Conservation (phyloP, 2,797 vertebrate genomes). For the Sebastiscus tertius region DNA sequence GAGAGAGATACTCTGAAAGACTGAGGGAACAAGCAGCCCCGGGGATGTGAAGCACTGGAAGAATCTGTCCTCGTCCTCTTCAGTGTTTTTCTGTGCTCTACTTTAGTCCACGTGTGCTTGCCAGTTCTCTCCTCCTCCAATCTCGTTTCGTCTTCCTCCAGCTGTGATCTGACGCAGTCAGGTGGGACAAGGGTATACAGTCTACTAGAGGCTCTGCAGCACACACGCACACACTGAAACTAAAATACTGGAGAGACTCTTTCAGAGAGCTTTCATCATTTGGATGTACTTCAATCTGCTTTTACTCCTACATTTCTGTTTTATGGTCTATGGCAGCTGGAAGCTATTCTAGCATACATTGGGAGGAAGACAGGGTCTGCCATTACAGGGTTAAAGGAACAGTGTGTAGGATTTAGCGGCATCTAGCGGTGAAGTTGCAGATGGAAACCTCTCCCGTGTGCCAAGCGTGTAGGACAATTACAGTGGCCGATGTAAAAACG, state of each 20-base stretch:
- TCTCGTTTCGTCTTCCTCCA: background rate
- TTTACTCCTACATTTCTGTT: background rate
- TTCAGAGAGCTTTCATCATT: background rate
- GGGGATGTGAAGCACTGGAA: background rate
- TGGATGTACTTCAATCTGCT: background rate
- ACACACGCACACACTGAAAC: background rate
- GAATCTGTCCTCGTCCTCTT: background rate
- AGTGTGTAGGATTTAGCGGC: too few species aligned
- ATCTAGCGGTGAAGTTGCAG: too few species aligned
- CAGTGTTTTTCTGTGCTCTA: background rate
- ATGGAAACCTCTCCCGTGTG: too few species aligned
- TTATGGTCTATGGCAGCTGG: background rate
- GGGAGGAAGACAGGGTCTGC: background rate
- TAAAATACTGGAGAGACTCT: background rate
- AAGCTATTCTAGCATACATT: background rate
- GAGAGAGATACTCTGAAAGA: background rate
- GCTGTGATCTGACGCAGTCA: slow-evolving; percentile 2
- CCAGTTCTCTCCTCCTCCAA: background rate
- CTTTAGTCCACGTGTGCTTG: slow-evolving; percentile 4
- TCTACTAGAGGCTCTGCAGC: background rate
- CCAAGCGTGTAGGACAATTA: too few species aligned
- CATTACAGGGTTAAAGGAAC: background rate
- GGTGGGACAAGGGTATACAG: background rate
- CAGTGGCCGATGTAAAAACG: too few species aligned
- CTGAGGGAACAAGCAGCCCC: background rate